These are phyloP conservation scores for Diloba caeruleocephala DNA, from an alignment of 2,888 invertebrate species.

Conservation along the genomic window DNA sequence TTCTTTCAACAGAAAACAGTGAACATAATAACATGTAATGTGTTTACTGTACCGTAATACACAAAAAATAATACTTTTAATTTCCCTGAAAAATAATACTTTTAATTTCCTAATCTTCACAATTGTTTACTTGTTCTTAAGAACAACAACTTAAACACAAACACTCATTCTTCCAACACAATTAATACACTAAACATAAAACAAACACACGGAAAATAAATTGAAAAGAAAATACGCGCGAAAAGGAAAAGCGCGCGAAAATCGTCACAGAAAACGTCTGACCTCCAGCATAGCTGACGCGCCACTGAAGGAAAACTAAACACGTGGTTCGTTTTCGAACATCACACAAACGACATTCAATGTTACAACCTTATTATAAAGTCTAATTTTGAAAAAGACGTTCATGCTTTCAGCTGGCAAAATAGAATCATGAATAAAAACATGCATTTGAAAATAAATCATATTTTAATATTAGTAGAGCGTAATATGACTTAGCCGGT, in stretches of 20 bases:
- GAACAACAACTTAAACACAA: conserved; percentile 11
- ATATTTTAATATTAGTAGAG: conserved; percentile 41
- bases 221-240: conserved; percentile 38
- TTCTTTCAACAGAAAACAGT: too few species aligned
- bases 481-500: conserved; percentile 35
- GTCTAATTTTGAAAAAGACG: conserved; percentile 12
- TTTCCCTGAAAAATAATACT: conserved; percentile 15
- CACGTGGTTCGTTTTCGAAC: conserved; percentile 66
- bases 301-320: conserved; percentile 73
- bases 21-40: too few species aligned
- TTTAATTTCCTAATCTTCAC: conserved; percentile 16
- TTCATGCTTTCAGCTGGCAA: conserved; percentile 24
- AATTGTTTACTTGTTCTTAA: conserved; percentile 27
- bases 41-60: conserved; percentile 31
- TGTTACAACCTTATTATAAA: conserved; percentile 16
- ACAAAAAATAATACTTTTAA: conserved; percentile 14
- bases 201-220: conserved; percentile 36
- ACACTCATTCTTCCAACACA: conserved; percentile 10
- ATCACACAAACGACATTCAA: conserved; percentile 28
- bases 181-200: conserved; percentile 9
- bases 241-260: conserved; percentile 58
- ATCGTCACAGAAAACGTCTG: conserved; percentile 62
- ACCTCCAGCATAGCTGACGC: conserved; percentile 68
- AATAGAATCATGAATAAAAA: conserved; percentile 36
- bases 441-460: conserved; percentile 44